Conservation (phyloP, 2,888 invertebrate genomes). For the Ditylenchus weischeri region DNA sequence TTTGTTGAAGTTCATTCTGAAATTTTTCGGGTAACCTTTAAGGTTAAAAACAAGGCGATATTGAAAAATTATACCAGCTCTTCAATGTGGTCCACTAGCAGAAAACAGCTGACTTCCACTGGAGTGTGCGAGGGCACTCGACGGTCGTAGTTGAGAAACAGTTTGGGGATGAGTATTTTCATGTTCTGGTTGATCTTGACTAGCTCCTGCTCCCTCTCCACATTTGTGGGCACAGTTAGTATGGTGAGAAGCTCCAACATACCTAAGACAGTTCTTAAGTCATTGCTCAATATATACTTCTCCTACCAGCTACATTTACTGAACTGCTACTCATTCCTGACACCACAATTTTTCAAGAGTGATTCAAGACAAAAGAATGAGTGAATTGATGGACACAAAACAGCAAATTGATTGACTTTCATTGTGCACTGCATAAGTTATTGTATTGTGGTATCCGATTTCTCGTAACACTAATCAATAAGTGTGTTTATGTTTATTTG, state of each 20-base stretch:
- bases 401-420: no score
- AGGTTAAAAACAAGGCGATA: neutral
- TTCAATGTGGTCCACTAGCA: conserved; percentile 26
- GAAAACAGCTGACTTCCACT: conserved; percentile 15
- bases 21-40: neutral
- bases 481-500: no score
- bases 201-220: conserved; percentile 8
- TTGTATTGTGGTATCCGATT: no score
- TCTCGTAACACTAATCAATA: no score
- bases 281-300: no score
- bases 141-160: conserved; percentile 19
- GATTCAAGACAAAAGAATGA: no score
- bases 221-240: neutral
- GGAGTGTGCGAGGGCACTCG: conserved; percentile 4
- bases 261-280: no score
- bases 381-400: no score
- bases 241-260: neutral
- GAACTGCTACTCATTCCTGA: neutral
- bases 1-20: conserved; percentile 25
- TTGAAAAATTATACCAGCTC: conserved; percentile 7
- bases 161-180: conserved; percentile 12
- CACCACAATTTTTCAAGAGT: no score
- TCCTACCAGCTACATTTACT: neutral
- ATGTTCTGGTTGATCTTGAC: conserved; percentile 12
- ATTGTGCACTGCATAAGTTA: no score